Evolutionary conservation across 2,113 vertebrate species (phyloP), one percentile per base, ranked within the genome.

Genomic region (Muntiacus muntjak): DNA sequence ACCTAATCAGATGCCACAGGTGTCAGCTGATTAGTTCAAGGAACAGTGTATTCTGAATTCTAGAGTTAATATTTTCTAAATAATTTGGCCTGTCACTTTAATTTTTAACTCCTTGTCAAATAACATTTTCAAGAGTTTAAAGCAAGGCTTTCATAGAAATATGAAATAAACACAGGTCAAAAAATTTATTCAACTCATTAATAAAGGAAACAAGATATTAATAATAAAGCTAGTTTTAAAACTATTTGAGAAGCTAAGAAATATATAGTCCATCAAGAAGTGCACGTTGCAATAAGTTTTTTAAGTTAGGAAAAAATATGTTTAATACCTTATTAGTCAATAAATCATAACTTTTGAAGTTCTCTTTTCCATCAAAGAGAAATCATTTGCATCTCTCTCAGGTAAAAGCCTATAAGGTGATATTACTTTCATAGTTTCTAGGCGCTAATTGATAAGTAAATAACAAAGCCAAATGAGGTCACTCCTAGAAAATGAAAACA

Each of bases 81-180:
- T 60, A 7, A 17, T 86, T 82, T 92, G 81, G 33, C 93, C 54
- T 50, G 45, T 23, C 10, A 57, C 16, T 89, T 87, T 50, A 83
- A 50, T 83, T 78, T 91, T 87, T 47, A 74, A 87, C 30, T 81
- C 52, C n/a, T 89, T 89, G 36, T 92, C 58, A 94, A 71, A 33
- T 52, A 60, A 47, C n/a, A 78, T 57, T 98, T 91, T 91, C 28
- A 36, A 86, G 93, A 91, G 25, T 64, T 82, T 88, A 97, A 89
- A 90, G 58, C 64, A 25, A 54, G n/a, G n/a, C 45, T 92, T 58
- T 82, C 54, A 8, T 47, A 87, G 40, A 97, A 74, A 97, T 81
- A 60, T 17, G 85, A 33, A 85, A 58, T 13, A 17, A 93, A 43
- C 52, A 74, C 12, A 58, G 25, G 12, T 96, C 21, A 91, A 81